A percentile compares a stretch with the other conserved stretches of the same genome.
phyloP scores from a whole-genome alignment of 1,140 invertebrate genomes.

The Bacillus rossius region DNA sequence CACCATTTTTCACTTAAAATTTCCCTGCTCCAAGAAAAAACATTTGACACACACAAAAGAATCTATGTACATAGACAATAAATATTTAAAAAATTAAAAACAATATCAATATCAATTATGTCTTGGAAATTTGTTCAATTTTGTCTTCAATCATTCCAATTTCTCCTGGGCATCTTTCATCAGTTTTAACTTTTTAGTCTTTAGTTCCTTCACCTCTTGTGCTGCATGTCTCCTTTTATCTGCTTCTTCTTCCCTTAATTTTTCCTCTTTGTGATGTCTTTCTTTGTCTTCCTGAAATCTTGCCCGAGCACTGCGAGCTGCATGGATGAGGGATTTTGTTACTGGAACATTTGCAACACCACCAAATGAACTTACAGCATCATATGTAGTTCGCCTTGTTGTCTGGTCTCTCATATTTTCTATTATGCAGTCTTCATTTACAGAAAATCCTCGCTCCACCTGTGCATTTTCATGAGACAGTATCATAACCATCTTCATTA shows the following conservation, averaged over 20 bases:
- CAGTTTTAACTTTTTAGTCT: no score
- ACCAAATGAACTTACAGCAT: constrained; percentile 4
- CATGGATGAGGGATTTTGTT: constrained; percentile 10
- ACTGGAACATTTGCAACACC: constrained; percentile 8
- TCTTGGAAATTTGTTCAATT: no score
- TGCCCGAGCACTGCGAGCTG: constrained; percentile 11
- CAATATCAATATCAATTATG: no score
- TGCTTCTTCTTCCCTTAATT: neutral
- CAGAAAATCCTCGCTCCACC: constrained; percentile 24
- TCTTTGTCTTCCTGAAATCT: constrained; percentile 14
- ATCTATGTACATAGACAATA: no score
- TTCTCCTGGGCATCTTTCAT: no score
- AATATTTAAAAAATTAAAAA: no score
- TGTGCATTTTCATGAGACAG: constrained; percentile 21
- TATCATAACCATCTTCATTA: constrained; percentile 4
- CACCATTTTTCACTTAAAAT: no score
- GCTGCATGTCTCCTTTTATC: no score
- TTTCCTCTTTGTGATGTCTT: constrained; percentile 2
- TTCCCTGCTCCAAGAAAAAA: no score
- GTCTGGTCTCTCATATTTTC: constrained; percentile 21
- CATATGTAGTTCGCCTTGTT: constrained; percentile 20
- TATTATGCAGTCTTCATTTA: constrained; percentile 23
- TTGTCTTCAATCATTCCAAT: no score
- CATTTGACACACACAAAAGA: no score
- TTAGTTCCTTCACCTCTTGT: no score